Conservation (phyloP, 2,113 vertebrate species). For the Rousettus leschenaultii region DNA sequence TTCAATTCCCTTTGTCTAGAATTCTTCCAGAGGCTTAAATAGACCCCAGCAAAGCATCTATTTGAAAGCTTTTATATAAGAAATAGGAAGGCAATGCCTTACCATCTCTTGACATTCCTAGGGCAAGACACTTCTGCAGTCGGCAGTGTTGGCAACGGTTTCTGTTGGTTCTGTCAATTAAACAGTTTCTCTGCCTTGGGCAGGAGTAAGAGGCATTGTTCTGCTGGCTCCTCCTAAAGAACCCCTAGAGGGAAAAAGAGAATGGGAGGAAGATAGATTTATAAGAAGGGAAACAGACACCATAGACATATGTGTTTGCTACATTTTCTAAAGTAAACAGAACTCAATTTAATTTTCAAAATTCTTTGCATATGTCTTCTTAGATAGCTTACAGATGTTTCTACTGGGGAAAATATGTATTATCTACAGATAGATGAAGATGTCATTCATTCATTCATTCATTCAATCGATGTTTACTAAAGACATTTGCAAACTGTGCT, state of each 20-base stretch:
- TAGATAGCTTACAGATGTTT: neutral
- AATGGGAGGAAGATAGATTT: neutral
- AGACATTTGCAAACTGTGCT: neutral
- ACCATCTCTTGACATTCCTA: constrained; percentile 99
- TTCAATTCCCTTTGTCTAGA: constrained; percentile 53
- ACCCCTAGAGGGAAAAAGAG: constrained; percentile 85
- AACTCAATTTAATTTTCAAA: neutral
- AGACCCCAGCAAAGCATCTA: constrained; percentile 29
- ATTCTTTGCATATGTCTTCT: neutral
- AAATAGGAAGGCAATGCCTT: constrained; percentile 76
- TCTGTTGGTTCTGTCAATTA: constrained; percentile 99
- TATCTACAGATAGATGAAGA: neutral
- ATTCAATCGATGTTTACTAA: neutral
- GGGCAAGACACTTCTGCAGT: constrained; percentile 99
- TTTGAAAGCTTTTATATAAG: constrained; percentile 70
- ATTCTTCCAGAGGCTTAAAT: constrained; percentile 52
- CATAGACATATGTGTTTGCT: neutral
- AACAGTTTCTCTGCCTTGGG: constrained; percentile 99
- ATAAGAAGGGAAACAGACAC: neutral
- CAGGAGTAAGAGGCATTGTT: constrained; percentile 99
- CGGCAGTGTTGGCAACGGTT: constrained; percentile 99
- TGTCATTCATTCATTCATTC: neutral
- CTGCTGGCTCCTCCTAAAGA: constrained; percentile 99
- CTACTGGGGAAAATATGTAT: neutral
- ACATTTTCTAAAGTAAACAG: neutral